Conservation (phyloP, 2,888 invertebrate species). For the Globia sparganii region DNA sequence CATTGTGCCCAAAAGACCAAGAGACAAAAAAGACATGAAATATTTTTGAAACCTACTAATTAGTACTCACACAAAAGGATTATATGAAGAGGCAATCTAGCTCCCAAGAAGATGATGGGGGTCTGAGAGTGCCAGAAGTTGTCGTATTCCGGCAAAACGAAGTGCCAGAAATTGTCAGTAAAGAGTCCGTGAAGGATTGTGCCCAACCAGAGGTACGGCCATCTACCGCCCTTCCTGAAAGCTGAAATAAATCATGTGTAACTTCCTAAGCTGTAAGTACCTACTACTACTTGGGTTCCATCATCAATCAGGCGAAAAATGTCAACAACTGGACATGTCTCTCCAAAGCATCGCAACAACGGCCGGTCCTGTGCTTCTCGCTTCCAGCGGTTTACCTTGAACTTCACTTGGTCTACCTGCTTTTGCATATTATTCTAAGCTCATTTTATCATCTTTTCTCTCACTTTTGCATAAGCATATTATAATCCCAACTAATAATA, state of each 20-base stretch:
- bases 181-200: constrained; percentile 93
- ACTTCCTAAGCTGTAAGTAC: not conserved
- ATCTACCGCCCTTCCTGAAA: constrained; percentile 92
- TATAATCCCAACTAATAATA: too few species aligned
- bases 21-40: not conserved
- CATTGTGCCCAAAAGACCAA: not conserved
- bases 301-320: not conserved
- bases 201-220: constrained; percentile 94
- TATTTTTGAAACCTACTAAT: not conserved
- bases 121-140: constrained; percentile 96
- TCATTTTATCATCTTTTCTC: too few species aligned
- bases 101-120: constrained; percentile 93
- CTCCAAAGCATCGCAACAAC: not conserved
- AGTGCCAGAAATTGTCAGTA: constrained; percentile 93
- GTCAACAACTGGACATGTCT: not conserved
- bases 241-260: constrained; percentile 79
- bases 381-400: not conserved
- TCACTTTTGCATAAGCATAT: too few species aligned
- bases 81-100: constrained; percentile 93
- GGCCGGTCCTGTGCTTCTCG: not conserved
- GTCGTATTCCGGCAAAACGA: constrained; percentile 93
- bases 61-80: constrained; percentile 93
- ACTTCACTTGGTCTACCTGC: not conserved
- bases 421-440: too few species aligned
- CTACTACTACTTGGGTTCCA: too few species aligned